Evolutionary conservation across 2,113 vertebrate genomes (phyloP).

Genomic region (Hyperopisus bebe): DNA sequence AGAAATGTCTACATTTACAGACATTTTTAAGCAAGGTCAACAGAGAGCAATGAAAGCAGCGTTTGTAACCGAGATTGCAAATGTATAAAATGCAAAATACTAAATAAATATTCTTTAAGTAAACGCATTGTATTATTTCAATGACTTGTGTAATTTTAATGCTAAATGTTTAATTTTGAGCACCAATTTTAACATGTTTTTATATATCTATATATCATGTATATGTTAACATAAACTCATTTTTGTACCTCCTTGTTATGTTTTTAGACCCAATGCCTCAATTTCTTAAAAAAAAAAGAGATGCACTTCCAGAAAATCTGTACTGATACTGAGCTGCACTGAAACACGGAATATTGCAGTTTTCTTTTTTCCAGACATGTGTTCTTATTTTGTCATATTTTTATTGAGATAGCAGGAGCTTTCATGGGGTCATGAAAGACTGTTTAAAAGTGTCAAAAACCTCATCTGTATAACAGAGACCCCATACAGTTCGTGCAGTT

Average conservation of each 20-base stretch:
- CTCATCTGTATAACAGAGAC: slow-evolving; percentile 39
- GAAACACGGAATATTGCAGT: background rate
- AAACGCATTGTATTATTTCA: background rate
- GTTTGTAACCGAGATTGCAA: background rate
- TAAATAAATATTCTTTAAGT: background rate
- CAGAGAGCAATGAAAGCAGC: background rate
- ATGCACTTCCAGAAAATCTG: background rate
- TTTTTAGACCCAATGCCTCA: background rate
- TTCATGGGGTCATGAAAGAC: slow-evolving; percentile 34
- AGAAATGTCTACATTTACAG: background rate
- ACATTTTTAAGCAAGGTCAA: background rate
- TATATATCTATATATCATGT: background rate
- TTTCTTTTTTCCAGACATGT: slow-evolving; percentile 4
- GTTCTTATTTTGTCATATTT: slow-evolving; percentile 30
- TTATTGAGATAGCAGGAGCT: background rate
- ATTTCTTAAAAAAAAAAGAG: background rate
- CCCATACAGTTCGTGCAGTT: slow-evolving; percentile 52
- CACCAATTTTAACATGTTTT: background rate
- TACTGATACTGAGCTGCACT: background rate
- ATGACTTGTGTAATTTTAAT: background rate
- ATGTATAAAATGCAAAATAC: background rate
- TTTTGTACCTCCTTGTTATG: background rate
- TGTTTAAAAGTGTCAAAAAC: slow-evolving; percentile 27
- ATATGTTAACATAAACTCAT: background rate
- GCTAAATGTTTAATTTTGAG: background rate